Percentiles rank a stretch among this genome's conserved stretches.
phyloP scores from a whole-genome alignment of 35 echinoderm and acorn worm species.

The Ptychodera flava region DNA sequence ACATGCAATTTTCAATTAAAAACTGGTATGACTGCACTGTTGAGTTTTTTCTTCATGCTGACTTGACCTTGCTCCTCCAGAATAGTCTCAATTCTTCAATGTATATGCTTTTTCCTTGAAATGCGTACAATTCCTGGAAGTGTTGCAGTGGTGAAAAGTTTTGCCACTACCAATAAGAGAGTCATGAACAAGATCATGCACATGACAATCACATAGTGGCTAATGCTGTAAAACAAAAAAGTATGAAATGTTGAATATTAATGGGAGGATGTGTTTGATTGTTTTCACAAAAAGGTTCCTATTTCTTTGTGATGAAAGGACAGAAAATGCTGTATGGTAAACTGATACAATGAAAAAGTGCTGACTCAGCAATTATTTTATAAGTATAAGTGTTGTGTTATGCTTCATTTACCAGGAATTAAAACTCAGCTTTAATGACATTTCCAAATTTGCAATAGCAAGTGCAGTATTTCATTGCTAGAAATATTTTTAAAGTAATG shows the following conservation, averaged over 20 bases:
- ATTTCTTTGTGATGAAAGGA: not conserved
- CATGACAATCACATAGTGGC: constrained; percentile 99
- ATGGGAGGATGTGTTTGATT: not conserved
- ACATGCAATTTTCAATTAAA: no score
- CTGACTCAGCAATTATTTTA: not conserved
- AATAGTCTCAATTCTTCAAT: no score
- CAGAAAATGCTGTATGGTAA: not conserved
- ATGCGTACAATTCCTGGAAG: not conserved
- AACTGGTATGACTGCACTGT: no score
- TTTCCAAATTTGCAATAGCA: no score
- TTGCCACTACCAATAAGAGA: constrained; percentile 70
- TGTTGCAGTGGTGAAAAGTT: constrained; percentile 45
- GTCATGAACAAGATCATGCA: constrained; percentile 87
- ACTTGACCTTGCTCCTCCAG: no score
- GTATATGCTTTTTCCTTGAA: no score
- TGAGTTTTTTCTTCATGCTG: no score
- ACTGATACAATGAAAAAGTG: no score
- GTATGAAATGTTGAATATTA: not conserved
- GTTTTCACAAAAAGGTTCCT: not conserved
- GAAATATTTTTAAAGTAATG: no score
- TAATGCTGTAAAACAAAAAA: constrained; percentile 61
- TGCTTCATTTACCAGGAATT: not conserved
- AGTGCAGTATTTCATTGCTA: no score
- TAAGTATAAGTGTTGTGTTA: not conserved
- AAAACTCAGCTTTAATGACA: no score